phyloP scores from a whole-genome alignment of 2,888 invertebrate species.

The Drosophila anomalata region DNA sequence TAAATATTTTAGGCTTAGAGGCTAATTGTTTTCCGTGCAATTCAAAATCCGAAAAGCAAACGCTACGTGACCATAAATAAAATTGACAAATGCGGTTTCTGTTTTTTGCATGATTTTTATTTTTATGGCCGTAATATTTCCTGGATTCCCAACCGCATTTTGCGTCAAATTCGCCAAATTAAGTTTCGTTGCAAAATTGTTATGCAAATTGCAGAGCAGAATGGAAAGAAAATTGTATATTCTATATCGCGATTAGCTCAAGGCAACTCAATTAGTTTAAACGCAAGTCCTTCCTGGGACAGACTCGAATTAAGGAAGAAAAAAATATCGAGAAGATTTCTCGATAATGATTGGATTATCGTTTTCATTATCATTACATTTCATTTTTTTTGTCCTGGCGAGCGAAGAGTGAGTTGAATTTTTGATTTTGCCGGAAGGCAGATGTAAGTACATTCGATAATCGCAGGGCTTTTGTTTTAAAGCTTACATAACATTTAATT shows the following conservation, averaged over 20 bases:
- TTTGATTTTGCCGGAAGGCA: constrained; percentile 55
- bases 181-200: constrained; percentile 59
- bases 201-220: constrained; percentile 62
- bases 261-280: constrained; percentile 67
- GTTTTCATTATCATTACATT: constrained; percentile 54
- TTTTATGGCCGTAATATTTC: constrained; percentile 17
- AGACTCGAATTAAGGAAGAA: background rate
- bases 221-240: constrained; percentile 34
- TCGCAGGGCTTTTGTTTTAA: constrained; percentile 59
- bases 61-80: constrained; percentile 76
- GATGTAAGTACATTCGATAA: constrained; percentile 64
- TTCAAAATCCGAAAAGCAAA: constrained; percentile 56
- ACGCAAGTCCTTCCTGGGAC: constrained; percentile 21
- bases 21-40: constrained; percentile 11
- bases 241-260: constrained; percentile 47
- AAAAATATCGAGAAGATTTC: constrained; percentile 8
- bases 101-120: constrained; percentile 10
- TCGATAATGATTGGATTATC: constrained; percentile 67
- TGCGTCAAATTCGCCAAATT: constrained; percentile 54
- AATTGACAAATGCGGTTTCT: constrained; percentile 70
- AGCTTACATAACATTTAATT: constrained; percentile 76
- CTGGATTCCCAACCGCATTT: constrained; percentile 29
- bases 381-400: background rate
- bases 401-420: constrained; percentile 33
- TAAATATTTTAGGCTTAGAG: background rate